Evolutionary conservation across 2,888 invertebrate species (phyloP), one percentile per base, ranked within the genome.

Genomic region (Clistopyga incitator): DNA sequence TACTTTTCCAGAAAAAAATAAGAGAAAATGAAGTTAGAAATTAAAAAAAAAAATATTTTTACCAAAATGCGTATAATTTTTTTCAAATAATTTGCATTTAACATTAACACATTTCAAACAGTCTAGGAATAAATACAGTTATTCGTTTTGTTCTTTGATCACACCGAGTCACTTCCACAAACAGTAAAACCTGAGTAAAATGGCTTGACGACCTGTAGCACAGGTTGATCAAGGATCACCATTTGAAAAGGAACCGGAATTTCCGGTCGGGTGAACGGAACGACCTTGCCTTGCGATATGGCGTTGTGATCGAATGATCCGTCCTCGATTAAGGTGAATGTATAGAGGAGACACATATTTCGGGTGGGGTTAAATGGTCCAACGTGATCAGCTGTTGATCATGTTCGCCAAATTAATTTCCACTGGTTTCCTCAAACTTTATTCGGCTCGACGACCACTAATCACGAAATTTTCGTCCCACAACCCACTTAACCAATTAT

Each of bases 171-270:
- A 23, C 23, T n/a, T 61, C 29, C n/a, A 1, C 20, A 65, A 56
- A 56, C 25, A 45, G 52, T 8, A 45, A 34, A 77, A 67, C 34
- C 42, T 59, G 6, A 45, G 42, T 18, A 25, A 45, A 56, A 15
- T 3, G n/a, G n/a, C 18, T 18, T 34, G 4, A 45, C 13, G 59
- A 78, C 59, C 78, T 61, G 59, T 78, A 15, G 59, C 45, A 15
- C 25, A 59, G 70, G 56, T 71, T 65, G 64, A 75, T 50, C 82
- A 34, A 65, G 56, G 38, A 75, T 71, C 56, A 23, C 75, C 64
- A 38, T 56, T 64, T 75, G 47, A 23, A 65, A 72, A 59, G 74
- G 18, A 79, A 83, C 71, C 42, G 71, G 76, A 83, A 79, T 76
- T 83, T 72, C 76, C 82, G 79, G 56, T 76, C 71, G 29, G 59